Conservation (phyloP, 2,797 vertebrate genomes). For the Fratercula arctica region DNA sequence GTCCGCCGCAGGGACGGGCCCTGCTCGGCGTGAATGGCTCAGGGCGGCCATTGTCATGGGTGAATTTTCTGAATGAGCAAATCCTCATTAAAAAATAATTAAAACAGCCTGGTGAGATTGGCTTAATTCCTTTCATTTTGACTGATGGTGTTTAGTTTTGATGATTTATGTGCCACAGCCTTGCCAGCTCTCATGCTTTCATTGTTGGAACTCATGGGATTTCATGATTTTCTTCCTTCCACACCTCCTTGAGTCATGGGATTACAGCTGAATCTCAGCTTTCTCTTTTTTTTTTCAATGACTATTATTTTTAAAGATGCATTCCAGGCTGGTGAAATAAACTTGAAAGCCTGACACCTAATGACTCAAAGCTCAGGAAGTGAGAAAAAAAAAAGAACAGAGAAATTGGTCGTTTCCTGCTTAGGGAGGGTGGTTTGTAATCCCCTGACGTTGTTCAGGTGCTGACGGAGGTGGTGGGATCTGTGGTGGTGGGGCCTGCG, state of each 20-base stretch:
- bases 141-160: constrained; percentile 35
- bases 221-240: constrained; percentile 52
- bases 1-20: neutral
- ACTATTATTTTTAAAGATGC: constrained; percentile 57
- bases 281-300: neutral
- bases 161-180: constrained; percentile 44
- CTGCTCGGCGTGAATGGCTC: neutral
- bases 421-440: neutral
- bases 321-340: constrained; percentile 63
- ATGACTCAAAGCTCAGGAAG: constrained; percentile 60
- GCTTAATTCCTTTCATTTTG: constrained; percentile 59
- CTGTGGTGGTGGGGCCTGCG: fast-evolving
- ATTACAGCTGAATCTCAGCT: constrained; percentile 39
- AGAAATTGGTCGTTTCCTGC: constrained; percentile 26
- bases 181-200: constrained; percentile 43
- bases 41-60: constrained; percentile 6
- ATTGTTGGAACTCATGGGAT: constrained; percentile 52
- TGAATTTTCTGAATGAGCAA: constrained; percentile 69
- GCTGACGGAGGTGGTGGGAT: neutral
- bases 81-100: constrained; percentile 70
- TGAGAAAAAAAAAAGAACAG: neutral
- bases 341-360: constrained; percentile 42
- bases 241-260: constrained; percentile 59
- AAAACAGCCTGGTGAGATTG: constrained; percentile 48
- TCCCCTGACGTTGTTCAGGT: fast-evolving